These are phyloP conservation scores for Emydura subglobosa DNA, from an alignment of 2,113 vertebrate genomes.

Conservation along the genomic window DNA sequence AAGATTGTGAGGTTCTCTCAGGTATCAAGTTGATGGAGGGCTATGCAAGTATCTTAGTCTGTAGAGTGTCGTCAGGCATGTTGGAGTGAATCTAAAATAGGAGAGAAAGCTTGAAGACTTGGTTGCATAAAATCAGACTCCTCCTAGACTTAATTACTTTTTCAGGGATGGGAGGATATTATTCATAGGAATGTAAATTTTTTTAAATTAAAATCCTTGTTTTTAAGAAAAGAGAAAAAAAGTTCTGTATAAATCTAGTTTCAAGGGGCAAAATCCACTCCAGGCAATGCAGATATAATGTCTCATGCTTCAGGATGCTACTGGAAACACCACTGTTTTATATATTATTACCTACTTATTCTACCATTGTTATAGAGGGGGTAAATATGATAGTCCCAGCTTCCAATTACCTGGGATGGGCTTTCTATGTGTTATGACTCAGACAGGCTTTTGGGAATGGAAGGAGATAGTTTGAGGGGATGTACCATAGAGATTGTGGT, in stretches of 20 bases:
- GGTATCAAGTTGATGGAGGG: neutral
- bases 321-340: neutral
- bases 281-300: neutral
- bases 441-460: slow-evolving; percentile 13
- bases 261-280: neutral
- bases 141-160: neutral
- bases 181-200: slow-evolving; percentile 5
- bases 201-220: neutral
- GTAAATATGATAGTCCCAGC: neutral
- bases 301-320: neutral
- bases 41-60: accelerated
- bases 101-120: neutral
- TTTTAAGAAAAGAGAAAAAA: neutral
- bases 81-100: neutral
- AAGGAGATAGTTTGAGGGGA: neutral
- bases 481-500: slow-evolving; percentile 1
- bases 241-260: neutral
- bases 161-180: neutral
- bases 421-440: slow-evolving; percentile 36
- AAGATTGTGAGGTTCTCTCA: accelerated
- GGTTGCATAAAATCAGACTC: neutral
- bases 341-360: neutral
- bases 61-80: neutral
- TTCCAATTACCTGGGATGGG: neutral
- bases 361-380: accelerated